phyloP scores from a whole-genome alignment of 2,113 vertebrate species.

The Eonycteris spelaea region DNA sequence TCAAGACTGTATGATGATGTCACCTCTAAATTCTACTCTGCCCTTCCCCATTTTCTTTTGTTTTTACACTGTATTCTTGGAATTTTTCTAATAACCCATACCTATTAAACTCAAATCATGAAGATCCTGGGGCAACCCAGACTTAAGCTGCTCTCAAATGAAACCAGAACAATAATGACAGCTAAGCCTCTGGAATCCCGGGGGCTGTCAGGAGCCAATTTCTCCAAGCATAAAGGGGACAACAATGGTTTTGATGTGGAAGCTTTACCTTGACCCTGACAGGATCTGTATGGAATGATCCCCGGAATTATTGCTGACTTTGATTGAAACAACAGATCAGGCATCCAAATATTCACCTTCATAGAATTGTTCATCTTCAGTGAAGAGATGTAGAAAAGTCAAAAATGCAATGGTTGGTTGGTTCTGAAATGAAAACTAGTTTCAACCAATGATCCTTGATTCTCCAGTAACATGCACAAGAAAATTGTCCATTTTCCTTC shows the following conservation, averaged over 20 bases:
- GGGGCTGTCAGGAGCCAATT: not conserved
- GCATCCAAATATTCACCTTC: not conserved
- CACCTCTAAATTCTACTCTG: not conserved
- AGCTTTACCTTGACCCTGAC: not conserved
- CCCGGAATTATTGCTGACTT: slow-evolving; percentile 11
- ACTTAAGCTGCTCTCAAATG: slow-evolving; percentile 10
- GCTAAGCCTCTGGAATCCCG: slow-evolving; percentile 23
- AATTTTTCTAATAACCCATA: slow-evolving; percentile 42
- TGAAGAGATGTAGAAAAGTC: not conserved
- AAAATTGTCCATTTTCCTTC: not conserved
- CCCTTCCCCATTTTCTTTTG: not conserved
- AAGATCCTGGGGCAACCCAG: not conserved
- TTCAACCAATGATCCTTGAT: not conserved
- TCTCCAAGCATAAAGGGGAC: not conserved
- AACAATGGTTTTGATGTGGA: not conserved
- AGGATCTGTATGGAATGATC: not conserved
- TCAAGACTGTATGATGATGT: not conserved
- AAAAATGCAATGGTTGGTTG: not conserved
- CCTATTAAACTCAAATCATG: not conserved
- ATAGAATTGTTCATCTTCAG: not conserved
- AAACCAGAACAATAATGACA: slow-evolving; percentile 35
- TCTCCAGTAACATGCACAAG: not conserved
- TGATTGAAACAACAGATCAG: slow-evolving; percentile 9
- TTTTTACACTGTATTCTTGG: not conserved
- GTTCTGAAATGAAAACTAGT: slow-evolving; percentile 51